Evolutionary conservation across 2,888 invertebrate genomes (phyloP).

Genomic region (Entomobrya proxima): DNA sequence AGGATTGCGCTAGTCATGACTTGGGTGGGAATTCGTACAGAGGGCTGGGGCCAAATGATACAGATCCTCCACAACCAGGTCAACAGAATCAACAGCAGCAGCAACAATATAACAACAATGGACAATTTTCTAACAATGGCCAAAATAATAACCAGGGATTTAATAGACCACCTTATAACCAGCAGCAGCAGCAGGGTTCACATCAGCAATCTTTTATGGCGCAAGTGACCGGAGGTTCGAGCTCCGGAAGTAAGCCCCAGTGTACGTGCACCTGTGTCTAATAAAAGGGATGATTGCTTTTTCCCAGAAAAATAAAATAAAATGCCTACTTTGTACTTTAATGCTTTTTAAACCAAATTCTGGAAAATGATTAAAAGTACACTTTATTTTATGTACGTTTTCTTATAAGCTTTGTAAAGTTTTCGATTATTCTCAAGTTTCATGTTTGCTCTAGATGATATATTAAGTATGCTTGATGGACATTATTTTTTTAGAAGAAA

Average conservation of each 20-base stretch:
- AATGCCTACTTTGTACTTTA: background rate
- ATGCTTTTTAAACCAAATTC: no score
- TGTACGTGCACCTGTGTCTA: conserved; percentile 67
- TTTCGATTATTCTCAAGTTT: no score
- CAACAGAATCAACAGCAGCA: conserved; percentile 57
- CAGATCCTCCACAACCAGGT: conserved; percentile 69
- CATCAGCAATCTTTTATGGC: conserved; percentile 47
- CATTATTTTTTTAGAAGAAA: no score
- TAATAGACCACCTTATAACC: background rate
- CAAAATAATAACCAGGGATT: background rate
- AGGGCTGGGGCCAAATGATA: conserved; percentile 73
- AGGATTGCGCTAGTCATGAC: conserved; percentile 67
- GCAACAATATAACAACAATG: conserved; percentile 12
- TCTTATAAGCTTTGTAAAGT: no score
- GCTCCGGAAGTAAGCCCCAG: conserved; percentile 18
- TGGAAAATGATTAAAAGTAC: no score
- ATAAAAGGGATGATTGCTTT: background rate
- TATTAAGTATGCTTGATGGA: no score
- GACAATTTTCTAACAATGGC: background rate
- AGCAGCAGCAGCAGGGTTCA: background rate
- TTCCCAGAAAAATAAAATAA: background rate
- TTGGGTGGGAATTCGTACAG: conserved; percentile 68
- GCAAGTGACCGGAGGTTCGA: conserved; percentile 38
- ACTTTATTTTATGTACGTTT: no score
- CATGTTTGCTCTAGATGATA: no score